These are phyloP conservation scores for Chloroclysta siterata DNA, from an alignment of 2,888 invertebrate species.

Conservation along the genomic window DNA sequence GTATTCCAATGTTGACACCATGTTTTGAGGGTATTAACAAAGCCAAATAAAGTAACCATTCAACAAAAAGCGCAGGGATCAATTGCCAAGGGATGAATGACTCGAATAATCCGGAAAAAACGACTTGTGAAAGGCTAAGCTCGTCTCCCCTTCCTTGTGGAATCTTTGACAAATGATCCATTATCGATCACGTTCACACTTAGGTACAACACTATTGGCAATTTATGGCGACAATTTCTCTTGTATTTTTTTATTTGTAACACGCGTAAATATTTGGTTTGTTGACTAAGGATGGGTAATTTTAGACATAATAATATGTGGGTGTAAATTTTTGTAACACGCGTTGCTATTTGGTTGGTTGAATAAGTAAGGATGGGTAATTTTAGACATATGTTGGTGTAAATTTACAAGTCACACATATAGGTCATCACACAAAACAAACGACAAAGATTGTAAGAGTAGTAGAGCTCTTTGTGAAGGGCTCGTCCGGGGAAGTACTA, in stretches of 20 bases:
- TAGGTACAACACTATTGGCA: constrained; percentile 29
- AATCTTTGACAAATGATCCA: constrained; percentile 48
- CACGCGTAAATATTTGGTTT: constrained; percentile 2
- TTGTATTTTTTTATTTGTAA: constrained; percentile 25
- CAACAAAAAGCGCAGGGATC: constrained; percentile 5
- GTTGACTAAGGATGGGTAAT: constrained; percentile 12
- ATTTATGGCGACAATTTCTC: constrained; percentile 34
- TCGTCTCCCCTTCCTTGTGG: constrained; percentile 36
- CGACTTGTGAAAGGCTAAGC: constrained; percentile 40
- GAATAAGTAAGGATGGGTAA: too few relatives aligned
- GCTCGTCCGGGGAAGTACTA: too few relatives aligned
- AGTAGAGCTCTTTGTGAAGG: too few relatives aligned
- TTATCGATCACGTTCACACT: constrained; percentile 46
- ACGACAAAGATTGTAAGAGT: too few relatives aligned
- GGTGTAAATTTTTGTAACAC: neutral
- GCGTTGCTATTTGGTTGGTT: too few relatives aligned
- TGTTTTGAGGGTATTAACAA: neutral
- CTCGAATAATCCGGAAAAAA: constrained; percentile 37
- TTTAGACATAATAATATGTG: constrained; percentile 3
- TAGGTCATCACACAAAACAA: too few relatives aligned
- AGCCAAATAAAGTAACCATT: neutral
- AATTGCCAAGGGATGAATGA: constrained; percentile 29
- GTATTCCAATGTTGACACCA: neutral
- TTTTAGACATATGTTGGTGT: too few relatives aligned
- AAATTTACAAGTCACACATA: too few relatives aligned